Evolutionary conservation across 2,113 vertebrate species (phyloP), one percentile per base, ranked within the genome.

Genomic region (Paratilapia polleni): DNA sequence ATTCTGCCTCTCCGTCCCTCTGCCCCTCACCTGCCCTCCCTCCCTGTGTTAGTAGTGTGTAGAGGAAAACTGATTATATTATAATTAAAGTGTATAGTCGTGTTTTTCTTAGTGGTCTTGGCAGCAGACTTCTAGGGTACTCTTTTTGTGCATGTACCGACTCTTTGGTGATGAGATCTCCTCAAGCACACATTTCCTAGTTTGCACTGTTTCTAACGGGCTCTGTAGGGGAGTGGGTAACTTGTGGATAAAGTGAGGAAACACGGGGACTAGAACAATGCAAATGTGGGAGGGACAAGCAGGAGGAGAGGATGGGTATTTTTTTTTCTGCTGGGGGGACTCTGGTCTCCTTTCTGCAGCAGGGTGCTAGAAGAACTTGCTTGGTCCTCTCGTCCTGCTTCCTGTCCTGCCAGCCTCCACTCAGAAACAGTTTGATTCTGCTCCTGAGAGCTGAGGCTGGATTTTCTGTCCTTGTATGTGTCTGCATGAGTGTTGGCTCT

Each of bases 31-130:
- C 58, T 1, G 1, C 58, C 43, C 41, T 13, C 36, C 26, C 54
- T n/a, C 64, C 90, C 84, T 43, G 83, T 94, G 91, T 93, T 93
- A 86, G 93, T 95, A 95, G 95, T 94, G 63, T 93, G 90, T 95
- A 94, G 93, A 92, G 60, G 88, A 91, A 93, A 92, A 91, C 85
- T 94, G 90, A 93, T 94, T 94, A 93, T 92, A 93, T 93, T 90
- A 92, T 93, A 87, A 83, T 93, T 89, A 93, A 92, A 90, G 90
- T 95, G 93, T 95, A 93, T 94, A 95, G 94, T 94, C 19, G 89
- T 93, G 93, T 92, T 93, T 94, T 95, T 94, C 93, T 92, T 95
- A 95, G 95, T 93, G 91, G 91, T 94, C 85, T 93, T 12, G 31
- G 75, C 89, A 92, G 92, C 92, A 94, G 86, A 89, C 86, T 90